Evolutionary conservation across 2,797 vertebrate species (phyloP).

Genomic region (Alosa sapidissima): DNA sequence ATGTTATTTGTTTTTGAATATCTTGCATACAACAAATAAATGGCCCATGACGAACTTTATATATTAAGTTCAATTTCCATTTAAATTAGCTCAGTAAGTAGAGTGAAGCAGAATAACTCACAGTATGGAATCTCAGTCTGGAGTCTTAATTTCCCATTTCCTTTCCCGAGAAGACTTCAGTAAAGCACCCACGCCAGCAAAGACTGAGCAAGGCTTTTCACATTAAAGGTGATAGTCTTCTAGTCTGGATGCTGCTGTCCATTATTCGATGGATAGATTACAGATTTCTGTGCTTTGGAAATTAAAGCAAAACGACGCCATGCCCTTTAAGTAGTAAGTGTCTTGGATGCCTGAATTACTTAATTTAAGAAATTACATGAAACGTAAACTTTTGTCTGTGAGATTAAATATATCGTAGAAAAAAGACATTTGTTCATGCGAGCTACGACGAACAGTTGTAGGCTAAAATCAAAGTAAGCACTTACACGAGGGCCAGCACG

Average conservation of each 20-base stretch:
- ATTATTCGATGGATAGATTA: neutral
- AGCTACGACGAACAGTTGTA: neutral
- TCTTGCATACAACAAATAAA: neutral
- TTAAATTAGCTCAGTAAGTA: neutral
- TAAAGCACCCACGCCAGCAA: neutral
- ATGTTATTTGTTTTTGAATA: neutral
- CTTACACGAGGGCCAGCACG: slow-evolving; percentile 13
- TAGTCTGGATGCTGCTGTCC: neutral
- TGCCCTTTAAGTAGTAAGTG: neutral
- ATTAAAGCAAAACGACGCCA: neutral
- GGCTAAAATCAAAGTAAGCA: neutral
- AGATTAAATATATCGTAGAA: neutral
- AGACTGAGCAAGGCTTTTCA: neutral
- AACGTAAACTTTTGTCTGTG: neutral
- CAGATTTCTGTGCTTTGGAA: neutral
- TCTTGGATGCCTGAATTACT: neutral
- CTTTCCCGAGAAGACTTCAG: slow-evolving; percentile 1
- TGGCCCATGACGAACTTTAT: no score
- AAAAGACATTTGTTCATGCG: no score
- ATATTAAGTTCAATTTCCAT: neutral
- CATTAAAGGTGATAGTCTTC: neutral
- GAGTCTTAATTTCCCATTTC: neutral
- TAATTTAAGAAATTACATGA: neutral
- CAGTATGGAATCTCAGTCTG: neutral
- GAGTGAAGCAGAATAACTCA: neutral